These are phyloP conservation scores for Diplolepis rosae DNA, from an alignment of 2,888 invertebrate genomes.

Conservation along the genomic window DNA sequence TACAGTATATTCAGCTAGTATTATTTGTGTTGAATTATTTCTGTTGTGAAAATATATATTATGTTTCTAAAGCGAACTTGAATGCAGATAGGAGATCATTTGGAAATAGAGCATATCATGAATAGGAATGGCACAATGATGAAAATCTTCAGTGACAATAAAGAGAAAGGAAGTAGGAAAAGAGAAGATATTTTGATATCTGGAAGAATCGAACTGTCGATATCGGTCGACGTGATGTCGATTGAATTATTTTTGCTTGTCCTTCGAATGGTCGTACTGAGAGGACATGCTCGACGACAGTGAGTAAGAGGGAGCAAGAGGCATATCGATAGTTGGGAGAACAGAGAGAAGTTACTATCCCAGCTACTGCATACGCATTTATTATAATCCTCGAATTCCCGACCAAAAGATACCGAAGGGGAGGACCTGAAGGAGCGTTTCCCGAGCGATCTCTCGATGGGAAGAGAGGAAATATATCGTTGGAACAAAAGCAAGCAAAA, in stretches of 20 bases:
- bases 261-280: constrained; percentile 2
- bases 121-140: constrained; percentile 25
- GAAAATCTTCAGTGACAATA: constrained; percentile 26
- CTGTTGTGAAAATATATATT: background rate
- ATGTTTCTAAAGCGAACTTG: constrained; percentile 25
- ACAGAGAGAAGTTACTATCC: constrained; percentile 28
- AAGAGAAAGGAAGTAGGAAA: constrained; percentile 5
- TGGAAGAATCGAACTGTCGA: constrained; percentile 25
- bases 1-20: too few relatives aligned
- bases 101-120: background rate
- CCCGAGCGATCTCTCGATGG: constrained; percentile 52
- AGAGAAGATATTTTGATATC: constrained; percentile 24
- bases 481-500: constrained; percentile 60
- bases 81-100: constrained; percentile 15
- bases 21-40: background rate
- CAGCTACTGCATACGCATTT: constrained; percentile 66
- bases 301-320: constrained; percentile 21
- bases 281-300: constrained; percentile 31
- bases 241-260: constrained; percentile 29
- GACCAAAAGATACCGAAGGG: constrained; percentile 55
- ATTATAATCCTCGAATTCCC: constrained; percentile 65
- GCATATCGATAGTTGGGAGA: background rate
- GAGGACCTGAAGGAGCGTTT: constrained; percentile 19
- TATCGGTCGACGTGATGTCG: constrained; percentile 20
- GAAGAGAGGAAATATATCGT: constrained; percentile 62